These are phyloP conservation scores for Calliopsis andreniformis DNA, from an alignment of 1,140 invertebrate species.

Conservation along the genomic window DNA sequence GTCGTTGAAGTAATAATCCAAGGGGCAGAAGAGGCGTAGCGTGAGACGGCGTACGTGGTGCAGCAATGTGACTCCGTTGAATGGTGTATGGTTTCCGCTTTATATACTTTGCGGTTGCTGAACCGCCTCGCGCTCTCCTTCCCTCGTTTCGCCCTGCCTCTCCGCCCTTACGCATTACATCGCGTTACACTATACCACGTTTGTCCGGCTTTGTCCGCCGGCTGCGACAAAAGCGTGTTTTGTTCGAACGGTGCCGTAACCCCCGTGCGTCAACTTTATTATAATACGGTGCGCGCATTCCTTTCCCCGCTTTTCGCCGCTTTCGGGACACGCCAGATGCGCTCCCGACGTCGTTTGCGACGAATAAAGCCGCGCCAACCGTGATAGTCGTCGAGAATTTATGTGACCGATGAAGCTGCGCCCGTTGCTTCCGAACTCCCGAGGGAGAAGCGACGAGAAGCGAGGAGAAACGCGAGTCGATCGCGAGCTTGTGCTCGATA, in stretches of 20 bases:
- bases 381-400: slow-evolving; percentile 11
- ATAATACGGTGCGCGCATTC: slow-evolving; percentile 46
- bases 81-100: slow-evolving; percentile 72
- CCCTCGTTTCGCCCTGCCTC: slow-evolving; percentile 5
- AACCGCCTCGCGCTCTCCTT: slow-evolving; percentile 56
- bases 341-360: slow-evolving; percentile 11
- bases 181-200: slow-evolving; percentile 52
- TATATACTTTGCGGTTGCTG: slow-evolving; percentile 73
- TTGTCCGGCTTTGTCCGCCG: slow-evolving; percentile 68
- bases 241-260: slow-evolving; percentile 61
- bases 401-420: slow-evolving; percentile 7
- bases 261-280: slow-evolving; percentile 53
- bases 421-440: neutral
- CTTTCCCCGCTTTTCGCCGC: slow-evolving; percentile 35
- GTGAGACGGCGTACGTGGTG: slow-evolving; percentile 39
- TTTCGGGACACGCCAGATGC: slow-evolving; percentile 58
- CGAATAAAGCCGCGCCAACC: slow-evolving; percentile 28
- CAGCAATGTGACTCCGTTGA: slow-evolving; percentile 52
- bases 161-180: slow-evolving; percentile 17
- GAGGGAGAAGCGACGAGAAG: neutral
- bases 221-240: slow-evolving; percentile 75
- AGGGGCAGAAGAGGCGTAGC: slow-evolving; percentile 12
- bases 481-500: neutral
- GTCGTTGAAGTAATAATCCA: slow-evolving; percentile 8
- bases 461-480: neutral